phyloP scores from a whole-genome alignment of 2,797 vertebrate species.

The Malacoctenus gilli region DNA sequence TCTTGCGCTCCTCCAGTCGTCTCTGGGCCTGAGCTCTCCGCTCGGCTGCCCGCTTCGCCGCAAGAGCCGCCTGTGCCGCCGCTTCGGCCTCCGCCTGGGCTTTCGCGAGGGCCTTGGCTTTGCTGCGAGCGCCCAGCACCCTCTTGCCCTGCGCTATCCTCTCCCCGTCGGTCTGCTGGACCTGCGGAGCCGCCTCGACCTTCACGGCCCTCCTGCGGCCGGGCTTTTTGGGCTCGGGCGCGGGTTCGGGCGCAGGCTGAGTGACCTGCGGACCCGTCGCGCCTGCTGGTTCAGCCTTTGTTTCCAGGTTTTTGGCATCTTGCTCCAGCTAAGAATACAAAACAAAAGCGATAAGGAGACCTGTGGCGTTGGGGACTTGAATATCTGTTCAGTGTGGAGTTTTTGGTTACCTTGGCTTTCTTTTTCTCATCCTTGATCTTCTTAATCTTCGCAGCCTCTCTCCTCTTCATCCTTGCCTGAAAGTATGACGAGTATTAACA shows the following conservation, averaged over 20 bases:
- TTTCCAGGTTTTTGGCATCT: constrained; percentile 49
- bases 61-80: constrained; percentile 82
- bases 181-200: constrained; percentile 50
- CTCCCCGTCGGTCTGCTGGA: constrained; percentile 77
- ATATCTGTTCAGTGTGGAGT: neutral
- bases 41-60: constrained; percentile 86
- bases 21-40: constrained; percentile 84
- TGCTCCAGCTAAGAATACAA: constrained; percentile 70
- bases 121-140: constrained; percentile 79
- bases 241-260: constrained; percentile 32
- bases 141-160: constrained; percentile 77
- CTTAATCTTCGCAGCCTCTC: constrained; percentile 86
- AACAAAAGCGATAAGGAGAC: neutral
- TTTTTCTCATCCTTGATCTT: constrained; percentile 87
- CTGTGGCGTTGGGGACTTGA: constrained; percentile 3
- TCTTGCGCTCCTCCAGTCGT: constrained; percentile 88
- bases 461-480: constrained; percentile 91
- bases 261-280: constrained; percentile 29
- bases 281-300: constrained; percentile 52
- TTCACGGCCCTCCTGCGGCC: constrained; percentile 74
- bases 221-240: constrained; percentile 72
- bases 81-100: constrained; percentile 86
- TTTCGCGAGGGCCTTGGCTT: constrained; percentile 85
- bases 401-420: constrained; percentile 84
- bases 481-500: constrained; percentile 24